Conservation (phyloP, 2,113 vertebrate genomes). For the Hassar affinis region DNA sequence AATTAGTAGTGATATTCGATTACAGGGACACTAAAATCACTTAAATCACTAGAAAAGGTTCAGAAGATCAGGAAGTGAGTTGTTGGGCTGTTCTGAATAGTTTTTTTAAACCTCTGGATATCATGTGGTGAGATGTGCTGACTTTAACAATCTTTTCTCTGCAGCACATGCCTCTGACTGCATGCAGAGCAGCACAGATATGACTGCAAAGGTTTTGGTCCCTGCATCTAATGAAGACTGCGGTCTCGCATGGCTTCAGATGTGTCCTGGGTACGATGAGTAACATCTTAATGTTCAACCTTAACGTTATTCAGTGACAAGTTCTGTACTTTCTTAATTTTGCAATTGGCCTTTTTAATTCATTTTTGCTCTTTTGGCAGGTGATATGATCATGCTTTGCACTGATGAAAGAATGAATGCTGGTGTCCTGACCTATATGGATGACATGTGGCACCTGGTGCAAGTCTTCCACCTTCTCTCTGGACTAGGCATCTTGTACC, state of each 20-base stretch:
- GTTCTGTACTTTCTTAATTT: neutral
- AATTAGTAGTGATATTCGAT: neutral
- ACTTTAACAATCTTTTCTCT: neutral
- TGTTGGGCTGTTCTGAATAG: no score
- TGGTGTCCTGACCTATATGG: neutral
- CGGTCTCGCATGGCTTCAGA: neutral
- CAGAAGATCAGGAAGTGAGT: no score
- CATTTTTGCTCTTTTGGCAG: neutral
- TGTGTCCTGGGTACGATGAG: neutral
- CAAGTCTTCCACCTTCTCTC: slow-evolving; percentile 82
- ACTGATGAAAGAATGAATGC: neutral
- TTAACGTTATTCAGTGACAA: neutral
- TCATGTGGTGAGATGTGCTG: neutral
- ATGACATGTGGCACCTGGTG: slow-evolving; percentile 69
- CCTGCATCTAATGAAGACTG: neutral
- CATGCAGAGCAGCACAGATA: neutral
- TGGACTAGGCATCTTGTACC: slow-evolving; percentile 70
- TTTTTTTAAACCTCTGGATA: no score
- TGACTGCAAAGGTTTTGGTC: neutral
- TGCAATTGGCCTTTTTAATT: neutral
- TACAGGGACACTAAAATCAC: no score
- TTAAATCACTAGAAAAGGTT: no score
- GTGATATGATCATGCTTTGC: neutral
- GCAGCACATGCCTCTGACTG: neutral
- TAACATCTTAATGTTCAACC: neutral